Evolutionary conservation across 2,888 invertebrate species (phyloP).

Genomic region (Acanthosoma haemorrhoidale): DNA sequence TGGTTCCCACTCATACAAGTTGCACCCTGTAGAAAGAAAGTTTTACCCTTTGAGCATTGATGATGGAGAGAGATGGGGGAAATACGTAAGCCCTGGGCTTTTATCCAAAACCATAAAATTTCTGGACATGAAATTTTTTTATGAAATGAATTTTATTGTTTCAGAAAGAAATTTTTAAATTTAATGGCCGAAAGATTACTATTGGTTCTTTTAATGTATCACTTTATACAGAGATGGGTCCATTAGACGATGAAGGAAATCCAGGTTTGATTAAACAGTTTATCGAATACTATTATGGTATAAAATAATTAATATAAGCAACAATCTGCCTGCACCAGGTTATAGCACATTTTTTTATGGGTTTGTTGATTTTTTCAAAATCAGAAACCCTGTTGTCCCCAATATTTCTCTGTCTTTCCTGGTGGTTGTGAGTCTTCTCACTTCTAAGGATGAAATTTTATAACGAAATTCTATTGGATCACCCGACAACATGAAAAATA

Average conservation of each 20-base stretch:
- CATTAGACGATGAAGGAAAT: background rate
- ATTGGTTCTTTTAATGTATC: conserved; percentile 2
- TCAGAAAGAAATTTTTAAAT: background rate
- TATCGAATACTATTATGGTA: background rate
- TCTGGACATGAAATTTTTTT: too few species aligned
- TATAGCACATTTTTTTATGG: too few species aligned
- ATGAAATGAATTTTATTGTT: background rate
- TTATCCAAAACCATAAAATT: too few species aligned
- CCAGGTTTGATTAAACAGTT: background rate
- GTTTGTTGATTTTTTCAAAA: too few species aligned
- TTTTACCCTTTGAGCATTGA: background rate
- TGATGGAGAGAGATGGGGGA: background rate
- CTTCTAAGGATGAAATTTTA: too few species aligned
- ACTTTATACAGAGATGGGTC: background rate
- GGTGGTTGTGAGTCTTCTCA: too few species aligned
- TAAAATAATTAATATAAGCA: too few species aligned
- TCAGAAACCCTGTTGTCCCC: too few species aligned
- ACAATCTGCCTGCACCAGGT: background rate
- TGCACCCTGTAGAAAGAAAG: background rate
- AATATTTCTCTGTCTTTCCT: too few species aligned
- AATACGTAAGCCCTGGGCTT: too few species aligned
- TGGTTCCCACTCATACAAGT: background rate
- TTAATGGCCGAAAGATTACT: background rate
- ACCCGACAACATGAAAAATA: too few species aligned
- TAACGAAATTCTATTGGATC: too few species aligned